Evolutionary conservation across 2,888 invertebrate genomes (phyloP).

Genomic region (Antheraea assamensis): DNA sequence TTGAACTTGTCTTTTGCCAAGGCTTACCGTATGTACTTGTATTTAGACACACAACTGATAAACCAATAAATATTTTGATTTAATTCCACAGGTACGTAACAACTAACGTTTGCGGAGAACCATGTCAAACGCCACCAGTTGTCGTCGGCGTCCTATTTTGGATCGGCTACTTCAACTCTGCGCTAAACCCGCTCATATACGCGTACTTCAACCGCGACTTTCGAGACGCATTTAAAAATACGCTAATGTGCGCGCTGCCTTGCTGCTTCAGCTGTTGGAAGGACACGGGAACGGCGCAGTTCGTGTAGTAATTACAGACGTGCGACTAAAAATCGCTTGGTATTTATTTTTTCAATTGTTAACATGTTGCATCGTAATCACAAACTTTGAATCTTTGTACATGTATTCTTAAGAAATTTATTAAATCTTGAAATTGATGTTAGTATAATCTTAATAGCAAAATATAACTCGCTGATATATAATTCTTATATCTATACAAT

Average conservation of each 20-base stretch:
- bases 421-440: not conserved
- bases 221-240: constrained; percentile 97
- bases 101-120: constrained; percentile 90
- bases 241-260: constrained; percentile 92
- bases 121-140: constrained; percentile 91
- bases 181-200: constrained; percentile 97
- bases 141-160: constrained; percentile 96
- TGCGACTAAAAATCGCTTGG: constrained; percentile 40
- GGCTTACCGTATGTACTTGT: not conserved
- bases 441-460: not conserved
- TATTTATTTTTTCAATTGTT: not conserved
- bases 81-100: constrained; percentile 88
- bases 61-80: not conserved
- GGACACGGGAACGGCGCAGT: constrained; percentile 82
- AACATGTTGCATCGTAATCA: not conserved
- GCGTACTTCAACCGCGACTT: constrained; percentile 98
- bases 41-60: not conserved
- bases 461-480: not conserved
- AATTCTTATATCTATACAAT: not conserved
- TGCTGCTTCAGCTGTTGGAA: constrained; percentile 91
- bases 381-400: not conserved
- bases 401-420: not conserved
- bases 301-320: constrained; percentile 70
- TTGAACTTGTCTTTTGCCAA: not conserved
- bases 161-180: constrained; percentile 99